Evolutionary conservation across 1,140 invertebrate genomes (phyloP).

Genomic region (Drosophila obscura): DNA sequence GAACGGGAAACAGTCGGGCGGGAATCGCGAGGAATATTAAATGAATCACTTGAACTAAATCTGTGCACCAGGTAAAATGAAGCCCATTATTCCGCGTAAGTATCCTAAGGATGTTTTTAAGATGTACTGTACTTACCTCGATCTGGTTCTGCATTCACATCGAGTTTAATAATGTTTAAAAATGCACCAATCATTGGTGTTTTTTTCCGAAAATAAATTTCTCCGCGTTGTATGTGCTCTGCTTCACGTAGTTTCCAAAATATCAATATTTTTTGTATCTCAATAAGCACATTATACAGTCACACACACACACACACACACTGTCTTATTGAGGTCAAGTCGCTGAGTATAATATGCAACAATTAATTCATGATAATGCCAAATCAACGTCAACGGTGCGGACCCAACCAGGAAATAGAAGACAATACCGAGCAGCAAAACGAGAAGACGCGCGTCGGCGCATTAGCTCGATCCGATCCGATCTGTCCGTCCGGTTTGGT

Average conservation of each 20-base stretch:
- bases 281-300: constrained; percentile 16
- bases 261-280: constrained; percentile 31
- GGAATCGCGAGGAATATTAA: too few relatives aligned
- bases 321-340: constrained; percentile 66
- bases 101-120: too few relatives aligned
- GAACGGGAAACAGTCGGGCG: too few relatives aligned
- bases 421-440: constrained; percentile 54
- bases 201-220: too few relatives aligned
- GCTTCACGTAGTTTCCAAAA: constrained; percentile 22
- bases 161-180: too few relatives aligned
- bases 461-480: constrained; percentile 23
- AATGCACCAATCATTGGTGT: too few relatives aligned
- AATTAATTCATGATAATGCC: constrained; percentile 64
- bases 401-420: constrained; percentile 70
- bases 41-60: too few relatives aligned
- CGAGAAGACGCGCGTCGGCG: constrained; percentile 52
- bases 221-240: constrained; percentile 10
- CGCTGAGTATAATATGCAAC: constrained; percentile 47
- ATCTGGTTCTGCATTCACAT: too few relatives aligned
- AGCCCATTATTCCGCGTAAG: too few relatives aligned
- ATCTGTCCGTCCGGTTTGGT: constrained; percentile 15
- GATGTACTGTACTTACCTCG: too few relatives aligned
- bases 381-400: constrained; percentile 52
- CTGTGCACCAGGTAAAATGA: too few relatives aligned
- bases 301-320: constrained; percentile 14